phyloP scores from a whole-genome alignment of 2,113 vertebrate species.

The Crocuta crocuta region DNA sequence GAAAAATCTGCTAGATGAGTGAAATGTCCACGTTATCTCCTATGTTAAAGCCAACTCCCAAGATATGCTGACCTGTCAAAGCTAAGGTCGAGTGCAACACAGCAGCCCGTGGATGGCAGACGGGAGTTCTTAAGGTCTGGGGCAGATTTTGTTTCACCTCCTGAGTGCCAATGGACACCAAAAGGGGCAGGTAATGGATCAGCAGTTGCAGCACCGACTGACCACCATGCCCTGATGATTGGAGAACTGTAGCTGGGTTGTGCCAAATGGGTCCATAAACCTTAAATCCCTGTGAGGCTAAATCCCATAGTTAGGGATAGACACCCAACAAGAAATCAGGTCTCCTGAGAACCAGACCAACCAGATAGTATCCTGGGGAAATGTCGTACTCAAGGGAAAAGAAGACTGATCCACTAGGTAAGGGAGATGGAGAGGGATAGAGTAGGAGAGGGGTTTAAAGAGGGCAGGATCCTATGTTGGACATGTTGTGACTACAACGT shows the following conservation, averaged over 20 bases:
- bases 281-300: not conserved
- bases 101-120: not conserved
- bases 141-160: not conserved
- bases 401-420: not conserved
- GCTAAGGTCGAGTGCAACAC: fast-evolving
- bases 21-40: not conserved
- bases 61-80: fast-evolving
- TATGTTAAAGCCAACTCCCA: fast-evolving
- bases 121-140: not conserved
- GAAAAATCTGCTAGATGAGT: not conserved
- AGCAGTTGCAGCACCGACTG: not conserved
- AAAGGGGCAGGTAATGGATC: not conserved
- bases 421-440: fast-evolving
- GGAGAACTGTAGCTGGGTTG: not conserved
- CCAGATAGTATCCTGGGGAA: not conserved
- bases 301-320: not conserved
- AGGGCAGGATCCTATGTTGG: fast-evolving
- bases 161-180: not conserved
- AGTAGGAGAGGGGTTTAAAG: not conserved
- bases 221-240: not conserved
- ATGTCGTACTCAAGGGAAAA: not conserved
- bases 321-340: not conserved
- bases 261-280: not conserved
- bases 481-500: not conserved
- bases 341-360: not conserved